Base-by-base conservation (phyloP, 1,140 invertebrate genomes). In the Drosophila repleta region DNA sequence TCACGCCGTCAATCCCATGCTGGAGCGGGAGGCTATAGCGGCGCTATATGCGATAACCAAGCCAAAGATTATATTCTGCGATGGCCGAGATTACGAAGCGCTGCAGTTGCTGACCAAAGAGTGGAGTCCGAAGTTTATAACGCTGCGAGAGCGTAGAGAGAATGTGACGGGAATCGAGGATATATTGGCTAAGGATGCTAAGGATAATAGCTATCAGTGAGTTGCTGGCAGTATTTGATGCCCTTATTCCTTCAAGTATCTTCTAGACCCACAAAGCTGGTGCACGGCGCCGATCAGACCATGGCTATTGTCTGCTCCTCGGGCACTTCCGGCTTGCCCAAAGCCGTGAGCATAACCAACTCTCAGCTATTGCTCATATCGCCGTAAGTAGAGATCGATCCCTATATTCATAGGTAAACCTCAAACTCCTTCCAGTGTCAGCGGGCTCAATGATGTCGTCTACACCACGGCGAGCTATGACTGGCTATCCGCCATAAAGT, bases 271-370 rank as follows among this genome's bases (percentile, higher is more conserved):
- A 1, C 1, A 2, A 21, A 39, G 46, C 48, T 81, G 1, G 32
- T 62, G n/a, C 26, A 20, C 0, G 79, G 76, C 2, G 39, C n/a
- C 0, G 64, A 80, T 18, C 74, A 83, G 45, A 79, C 75, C 10
- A 74, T 79, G n/a, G 64, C 78, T 1, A 90, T 93, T 45, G 60
- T 93, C 1, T 92, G 79, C 49, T 93, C 95, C 0, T 96, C 95
- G 64, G 96, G 96, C 10, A 96, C 96, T 10, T 96, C 95, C 39
- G 95, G 96, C 52, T 87, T 94, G 18, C 95, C 96, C 1, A 96
- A 96, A 92, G 95, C 95, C 15, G 96, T 96, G 0, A 93, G 94
- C 87, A 85, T 96, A 4, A 95, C 95, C 3, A 95, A 96, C 26
- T 37, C 48, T 2, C 70, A 73, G 5, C 13, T 61, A 1, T 10